Base-by-base conservation (phyloP, 1,140 invertebrate genomes). In the Capitella teleta region DNA sequence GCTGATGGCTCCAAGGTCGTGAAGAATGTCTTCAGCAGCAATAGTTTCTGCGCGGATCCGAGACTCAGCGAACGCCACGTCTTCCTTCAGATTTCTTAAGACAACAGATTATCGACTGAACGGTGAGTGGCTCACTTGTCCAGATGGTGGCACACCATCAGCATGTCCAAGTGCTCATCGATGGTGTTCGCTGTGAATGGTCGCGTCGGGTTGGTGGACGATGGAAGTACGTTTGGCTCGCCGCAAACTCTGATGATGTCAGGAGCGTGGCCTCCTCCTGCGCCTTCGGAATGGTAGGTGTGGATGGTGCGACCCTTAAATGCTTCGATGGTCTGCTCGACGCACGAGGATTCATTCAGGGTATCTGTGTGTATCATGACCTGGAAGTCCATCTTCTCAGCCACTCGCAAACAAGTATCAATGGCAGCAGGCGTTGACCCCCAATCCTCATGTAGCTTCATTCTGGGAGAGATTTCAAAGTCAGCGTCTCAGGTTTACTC, bases 401-500 rank as follows among this genome's bases (percentile, higher is more conserved):
- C 70, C 30, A 70, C 64, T 34, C 55, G 56, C 5, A 72, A 50
- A 60, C 61, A 62, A 0, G 61, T 59, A 53, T 73, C 67, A 43
- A 73, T 72, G 32, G 64, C 61, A 4, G 68, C 54, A 5, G 71
- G 70, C 45, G 71, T 70, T 2, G 62, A 60, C 14, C 68, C 71
- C 68, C 68, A 73, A 53, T 68, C 67, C 55, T 73, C 70, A 41
- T 70, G 68, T 12, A 72, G 48, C 52, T 71, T 72, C 21, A 72
- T 37, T 6, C 68, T 70, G 30, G n/a, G n/a, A n/a, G n/a, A n/a
- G n/a, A n/a, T n/a, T n/a, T n/a, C n/a, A n/a, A n/a, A n/a, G n/a
- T n/a, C n/a, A n/a, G n/a, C n/a, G n/a, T n/a, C n/a, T n/a, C n/a
- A n/a, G n/a, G n/a, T n/a, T n/a, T n/a, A n/a, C n/a, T n/a, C n/a